Base-by-base conservation (phyloP, 2,888 invertebrate species). In the Eilema depressum region DNA sequence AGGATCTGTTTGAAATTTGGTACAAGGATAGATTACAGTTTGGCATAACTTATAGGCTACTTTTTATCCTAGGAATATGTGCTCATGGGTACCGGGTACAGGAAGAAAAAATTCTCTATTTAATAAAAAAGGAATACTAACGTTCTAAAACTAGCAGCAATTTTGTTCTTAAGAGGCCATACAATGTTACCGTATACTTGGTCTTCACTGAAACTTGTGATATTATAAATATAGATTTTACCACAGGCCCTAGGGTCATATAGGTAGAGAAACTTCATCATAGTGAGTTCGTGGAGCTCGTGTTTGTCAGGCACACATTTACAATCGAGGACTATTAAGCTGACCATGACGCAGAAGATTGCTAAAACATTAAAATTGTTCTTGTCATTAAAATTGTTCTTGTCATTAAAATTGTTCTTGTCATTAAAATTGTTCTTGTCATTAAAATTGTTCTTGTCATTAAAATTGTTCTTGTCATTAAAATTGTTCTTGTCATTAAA, bases 221-320 rank as follows among this genome's bases (percentile, higher is more conserved):
- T 83, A 80, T 95, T 95, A 79, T 93, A 95, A 83, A 92, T 92
- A 68, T 87, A 85, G 4, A 91, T 74, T 14, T 87, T 80, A 0
- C 86, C 90, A 66, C 95, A 95, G 0, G 90, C 88, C 10, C 80
- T 85, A 25, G 95, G 95, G 69, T 95, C 95, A 76, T 93, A 92
- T 0, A 95, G 80, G 73, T 95, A 95, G 2, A 94, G 75, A 8
- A 94, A 79, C 75, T 95, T 95, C 41, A 91, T 83, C 14, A 94
- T 76, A 0, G 93, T 93, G 5, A 93, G 77, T 71, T 95, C 94
- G 11, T 89, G 88, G 0, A 93, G 85, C 68, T 95, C 94, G 0
- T 69, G 8, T 1, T 80, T 57, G 0, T 70, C 63, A 0, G 94
- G 95, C 0, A 76, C 64, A 3, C 92, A 80, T 20, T 79, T 81